phyloP scores from a whole-genome alignment of 1,140 invertebrate genomes.

The Polypedilum vanderplanki region DNA sequence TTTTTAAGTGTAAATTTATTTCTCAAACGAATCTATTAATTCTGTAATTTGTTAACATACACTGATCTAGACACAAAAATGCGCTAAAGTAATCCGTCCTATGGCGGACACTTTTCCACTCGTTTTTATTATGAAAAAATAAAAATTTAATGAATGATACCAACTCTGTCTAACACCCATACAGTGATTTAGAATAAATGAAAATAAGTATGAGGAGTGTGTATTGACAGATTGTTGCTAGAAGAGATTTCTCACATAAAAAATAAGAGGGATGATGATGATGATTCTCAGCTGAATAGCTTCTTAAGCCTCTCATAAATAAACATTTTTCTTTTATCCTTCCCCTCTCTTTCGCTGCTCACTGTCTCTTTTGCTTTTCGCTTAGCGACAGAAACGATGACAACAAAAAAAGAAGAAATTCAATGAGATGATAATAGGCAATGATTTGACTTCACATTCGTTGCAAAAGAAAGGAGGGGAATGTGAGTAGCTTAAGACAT shows the following conservation, averaged over 20 bases:
- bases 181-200: not conserved
- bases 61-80: no score
- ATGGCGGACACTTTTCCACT: no score
- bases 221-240: slow-evolving; percentile 27
- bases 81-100: no score
- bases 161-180: not conserved
- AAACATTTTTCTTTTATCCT: not conserved
- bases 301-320: slow-evolving; percentile 9
- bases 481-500: not conserved
- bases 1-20: no score
- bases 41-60: no score
- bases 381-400: not conserved
- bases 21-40: no score
- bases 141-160: no score
- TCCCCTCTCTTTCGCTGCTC: not conserved
- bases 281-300: slow-evolving; percentile 12
- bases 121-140: no score
- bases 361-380: no score
- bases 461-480: not conserved
- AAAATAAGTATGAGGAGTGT: not conserved
- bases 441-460: slow-evolving; percentile 9
- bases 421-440: slow-evolving; percentile 11
- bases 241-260: slow-evolving; percentile 11
- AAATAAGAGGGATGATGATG: slow-evolving; percentile 6
- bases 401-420: not conserved